Evolutionary conservation across 1,140 invertebrate genomes (phyloP), one percentile per base, ranked within the genome.

Genomic region (Drosophila repleta): DNA sequence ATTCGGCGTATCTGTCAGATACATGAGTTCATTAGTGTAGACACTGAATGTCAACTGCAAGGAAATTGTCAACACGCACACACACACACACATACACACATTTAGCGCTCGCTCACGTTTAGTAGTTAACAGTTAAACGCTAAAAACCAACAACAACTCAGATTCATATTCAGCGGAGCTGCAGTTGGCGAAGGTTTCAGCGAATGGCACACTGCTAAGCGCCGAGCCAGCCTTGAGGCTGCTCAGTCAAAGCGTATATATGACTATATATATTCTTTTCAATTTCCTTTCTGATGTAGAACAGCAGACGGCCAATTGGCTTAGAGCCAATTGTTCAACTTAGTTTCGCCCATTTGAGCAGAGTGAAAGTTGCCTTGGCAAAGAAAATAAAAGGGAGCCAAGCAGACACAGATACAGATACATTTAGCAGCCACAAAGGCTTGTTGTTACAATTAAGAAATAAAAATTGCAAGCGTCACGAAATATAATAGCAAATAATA

Each of bases 11-110:
- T 80, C 81, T 87, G 83, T 87, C 78, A 83, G 83, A 76, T 83
- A 83, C 83, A 87, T 88, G 84, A 87, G 83, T 87, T 87, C 83
- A 87, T 87, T 87, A 87, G 82, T 77, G 80, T 85, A 85, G 79
- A 87, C 75, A 83, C 75, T 88, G 83, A 87, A 87, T 87, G 84
- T 87, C 83, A 87, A 88, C 76, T 87, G 83, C 83, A 87, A 83
- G 83, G 83, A 87, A 87, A 87, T 87, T 76, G 82, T 72, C 64
- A 66, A 64, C 75, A 58, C 60, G 60, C 66, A 35, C 32, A 35
- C 32, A 35, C 32, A 35, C 32, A 13, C 11, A 35, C 32, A 35
- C 10, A 35, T 3, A 1, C 3, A 66, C 87, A 87, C 78, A 75
- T 84, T 84, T 84, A 84, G 81, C 69, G 35, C 24, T 35, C n/a